These are phyloP conservation scores for Erythrocercus mccallii DNA, from an alignment of 2,113 vertebrate genomes.

Conservation along the genomic window DNA sequence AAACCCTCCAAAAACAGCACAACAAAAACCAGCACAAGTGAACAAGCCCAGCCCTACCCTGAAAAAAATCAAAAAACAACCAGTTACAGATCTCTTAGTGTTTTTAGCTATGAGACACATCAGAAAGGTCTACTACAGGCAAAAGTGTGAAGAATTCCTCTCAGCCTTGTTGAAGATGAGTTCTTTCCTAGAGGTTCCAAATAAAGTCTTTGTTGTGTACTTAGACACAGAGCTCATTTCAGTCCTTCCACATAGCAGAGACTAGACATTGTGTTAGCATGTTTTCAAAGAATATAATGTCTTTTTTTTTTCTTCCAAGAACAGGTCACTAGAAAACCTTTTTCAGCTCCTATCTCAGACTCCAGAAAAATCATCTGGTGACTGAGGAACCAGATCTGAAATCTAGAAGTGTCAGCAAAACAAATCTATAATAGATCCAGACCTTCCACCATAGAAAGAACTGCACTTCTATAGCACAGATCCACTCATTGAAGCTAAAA, in stretches of 20 bases:
- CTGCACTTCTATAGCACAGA: background rate
- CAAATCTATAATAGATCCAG: background rate
- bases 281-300: background rate
- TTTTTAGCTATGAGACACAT: background rate
- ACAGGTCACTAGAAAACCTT: background rate
- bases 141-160: background rate
- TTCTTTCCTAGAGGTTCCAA: background rate
- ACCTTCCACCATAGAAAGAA: background rate
- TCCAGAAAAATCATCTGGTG: background rate
- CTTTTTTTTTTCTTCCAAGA: background rate
- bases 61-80: background rate
- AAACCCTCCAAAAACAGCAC: background rate
- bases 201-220: background rate
- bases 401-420: background rate
- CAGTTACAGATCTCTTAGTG: background rate
- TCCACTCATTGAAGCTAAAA: background rate
- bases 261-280: background rate
- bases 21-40: background rate
- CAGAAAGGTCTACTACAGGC: background rate
- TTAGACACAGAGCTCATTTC: background rate
- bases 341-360: background rate
- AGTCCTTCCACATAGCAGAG: background rate
- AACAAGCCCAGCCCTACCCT: background rate
- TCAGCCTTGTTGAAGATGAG: background rate
- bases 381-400: background rate